Percentiles rank a stretch among this genome's conserved stretches.
phyloP scores from a whole-genome alignment of 2,113 vertebrate genomes.

The Onychostoma macrolepis region DNA sequence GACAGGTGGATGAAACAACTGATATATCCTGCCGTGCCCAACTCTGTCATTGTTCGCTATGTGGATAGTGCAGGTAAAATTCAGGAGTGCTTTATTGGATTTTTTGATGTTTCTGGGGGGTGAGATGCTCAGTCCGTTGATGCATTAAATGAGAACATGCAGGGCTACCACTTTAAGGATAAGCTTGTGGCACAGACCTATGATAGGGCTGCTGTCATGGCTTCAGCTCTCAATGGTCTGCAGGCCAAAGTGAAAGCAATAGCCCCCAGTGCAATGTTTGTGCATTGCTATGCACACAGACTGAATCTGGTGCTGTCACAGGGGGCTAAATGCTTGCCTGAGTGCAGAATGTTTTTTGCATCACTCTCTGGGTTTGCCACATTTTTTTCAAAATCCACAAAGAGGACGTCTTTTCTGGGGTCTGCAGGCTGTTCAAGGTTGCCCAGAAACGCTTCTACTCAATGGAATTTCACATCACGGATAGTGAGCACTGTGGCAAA shows the following conservation, averaged over 20 bases:
- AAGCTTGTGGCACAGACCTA: slow-evolving; percentile 43
- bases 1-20: slow-evolving; percentile 38
- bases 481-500: slow-evolving; percentile 38
- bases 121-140: slow-evolving; percentile 45
- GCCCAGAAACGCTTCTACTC: slow-evolving; percentile 7
- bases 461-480: slow-evolving; percentile 31
- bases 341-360: slow-evolving; percentile 27
- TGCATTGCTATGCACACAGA: slow-evolving; percentile 46
- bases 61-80: neutral
- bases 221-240: slow-evolving; percentile 23
- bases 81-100: slow-evolving; percentile 42
- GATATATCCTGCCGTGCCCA: slow-evolving; percentile 36
- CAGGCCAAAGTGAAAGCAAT: slow-evolving; percentile 39
- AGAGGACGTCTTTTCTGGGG: slow-evolving; percentile 2
- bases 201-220: slow-evolving; percentile 39
- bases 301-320: slow-evolving; percentile 49
- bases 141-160: slow-evolving; percentile 40
- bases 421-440: slow-evolving; percentile 42
- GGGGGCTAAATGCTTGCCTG: too few species aligned
- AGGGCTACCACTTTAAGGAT: slow-evolving; percentile 45
- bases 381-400: slow-evolving; percentile 46
- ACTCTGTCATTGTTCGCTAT: neutral
- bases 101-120: slow-evolving; percentile 44
- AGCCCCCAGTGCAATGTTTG: slow-evolving; percentile 23
- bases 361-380: slow-evolving; percentile 27